Evolutionary conservation across 2,888 invertebrate genomes (phyloP).

Genomic region (Lasiommata megera): DNA sequence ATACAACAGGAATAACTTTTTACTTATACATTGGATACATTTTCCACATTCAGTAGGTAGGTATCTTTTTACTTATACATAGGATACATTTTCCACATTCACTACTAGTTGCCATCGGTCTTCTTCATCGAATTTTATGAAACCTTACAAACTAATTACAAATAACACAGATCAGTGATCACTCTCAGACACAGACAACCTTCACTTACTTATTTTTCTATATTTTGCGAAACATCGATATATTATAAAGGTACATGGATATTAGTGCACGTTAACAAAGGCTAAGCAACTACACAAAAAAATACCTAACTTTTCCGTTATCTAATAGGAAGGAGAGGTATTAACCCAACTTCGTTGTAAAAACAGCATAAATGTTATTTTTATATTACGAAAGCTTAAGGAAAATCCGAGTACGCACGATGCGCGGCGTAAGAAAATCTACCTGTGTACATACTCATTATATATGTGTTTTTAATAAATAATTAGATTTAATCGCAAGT

Average conservation of each 20-base stretch:
- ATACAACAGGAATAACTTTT: neutral
- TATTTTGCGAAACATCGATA: neutral
- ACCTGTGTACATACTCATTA: neutral
- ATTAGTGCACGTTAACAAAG: too few relatives aligned
- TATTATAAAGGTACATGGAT: neutral
- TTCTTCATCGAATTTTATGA: conserved; percentile 10
- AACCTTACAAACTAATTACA: conserved; percentile 6
- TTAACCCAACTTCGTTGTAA: neutral
- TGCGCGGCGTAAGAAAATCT: neutral
- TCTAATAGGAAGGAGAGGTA: neutral
- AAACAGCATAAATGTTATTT: too few relatives aligned
- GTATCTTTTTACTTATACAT: neutral
- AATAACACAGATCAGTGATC: neutral
- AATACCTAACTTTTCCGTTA: too few relatives aligned
- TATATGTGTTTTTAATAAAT: neutral
- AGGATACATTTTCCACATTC: neutral
- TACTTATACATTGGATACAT: neutral
- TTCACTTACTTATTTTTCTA: neutral
- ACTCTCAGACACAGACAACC: neutral
- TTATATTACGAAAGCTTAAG: neutral
- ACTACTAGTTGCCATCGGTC: neutral
- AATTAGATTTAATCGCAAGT: neutral
- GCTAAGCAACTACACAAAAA: too few relatives aligned
- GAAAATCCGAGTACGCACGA: conserved; percentile 13
- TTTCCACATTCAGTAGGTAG: neutral